Conservation (phyloP, 37 sponge, comb jelly and placozoan genomes). For the Bolinopsis microptera region DNA sequence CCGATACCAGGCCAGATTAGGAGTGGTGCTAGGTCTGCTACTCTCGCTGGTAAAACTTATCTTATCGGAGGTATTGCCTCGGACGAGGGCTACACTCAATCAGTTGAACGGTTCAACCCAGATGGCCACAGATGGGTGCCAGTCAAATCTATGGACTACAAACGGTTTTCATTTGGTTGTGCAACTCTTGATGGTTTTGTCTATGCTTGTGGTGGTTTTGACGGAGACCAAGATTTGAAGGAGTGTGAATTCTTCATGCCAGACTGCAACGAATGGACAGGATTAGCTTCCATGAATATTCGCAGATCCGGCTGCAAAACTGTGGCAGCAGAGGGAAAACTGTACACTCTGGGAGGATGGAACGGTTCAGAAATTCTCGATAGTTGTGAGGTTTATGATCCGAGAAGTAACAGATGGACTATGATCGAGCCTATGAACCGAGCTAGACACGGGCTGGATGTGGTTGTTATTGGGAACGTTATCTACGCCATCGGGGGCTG, state of each 20-base stretch:
- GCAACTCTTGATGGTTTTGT: constrained; percentile 35
- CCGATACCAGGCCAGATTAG: constrained; percentile 29
- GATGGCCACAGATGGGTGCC: constrained; percentile 53
- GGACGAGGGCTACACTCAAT: constrained; percentile 36
- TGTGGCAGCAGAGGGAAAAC: constrained; percentile 54
- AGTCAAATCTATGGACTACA: constrained; percentile 42
- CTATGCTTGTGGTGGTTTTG: constrained; percentile 57
- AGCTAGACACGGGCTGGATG: neutral
- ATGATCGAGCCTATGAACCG: neutral
- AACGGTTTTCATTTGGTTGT: constrained; percentile 45
- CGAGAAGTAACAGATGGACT: constrained; percentile 57
- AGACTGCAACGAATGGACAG: constrained; percentile 42
- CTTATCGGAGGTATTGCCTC: constrained; percentile 36
- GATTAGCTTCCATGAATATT: constrained; percentile 28
- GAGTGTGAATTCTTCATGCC: constrained; percentile 59
- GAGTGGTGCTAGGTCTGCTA: constrained; percentile 25
- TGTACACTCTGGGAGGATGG: constrained; percentile 63
- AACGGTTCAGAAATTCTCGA: constrained; percentile 29
- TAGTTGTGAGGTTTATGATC: constrained; percentile 49
- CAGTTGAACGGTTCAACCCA: constrained; percentile 52
- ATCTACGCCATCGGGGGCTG: constrained; percentile 63
- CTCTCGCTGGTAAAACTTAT: constrained; percentile 29
- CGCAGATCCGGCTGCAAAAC: constrained; percentile 12
- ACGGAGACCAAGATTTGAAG: constrained; percentile 34
- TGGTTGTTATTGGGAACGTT: constrained; percentile 39